Base-by-base conservation (phyloP, 2,113 vertebrate genomes). In the Corythoichthys haematopterus region DNA sequence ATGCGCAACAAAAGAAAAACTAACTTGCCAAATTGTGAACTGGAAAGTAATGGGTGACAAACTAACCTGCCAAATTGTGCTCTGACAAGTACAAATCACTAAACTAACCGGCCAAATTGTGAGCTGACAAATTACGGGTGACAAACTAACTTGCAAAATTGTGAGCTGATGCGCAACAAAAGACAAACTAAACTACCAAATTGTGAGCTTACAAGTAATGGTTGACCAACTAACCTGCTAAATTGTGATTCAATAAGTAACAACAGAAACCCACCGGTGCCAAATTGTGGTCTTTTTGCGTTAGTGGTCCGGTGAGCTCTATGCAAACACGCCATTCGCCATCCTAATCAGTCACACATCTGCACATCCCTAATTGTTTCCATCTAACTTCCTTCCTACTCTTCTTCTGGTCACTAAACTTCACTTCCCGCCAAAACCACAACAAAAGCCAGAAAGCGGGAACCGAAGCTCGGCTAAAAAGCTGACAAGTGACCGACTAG, bases 331-430 rank as follows among this genome's bases (percentile, higher is more conserved):
- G 33, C 3, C 7, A 3, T 3, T 28, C 20, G 20, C 12, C 52
- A 55, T 33, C 37, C 16, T 43, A 60, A 43, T 20, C 58, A 43
- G 58, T 60, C 58, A 43, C 58, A 43, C 58, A 60, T 37, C 56
- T 16, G 56, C 56, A 10, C 36, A n/a, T 60, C 58, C 37, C 15
- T 43, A 40, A 60, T 60, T 60, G 37, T 43, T 60, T 60, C 58
- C 58, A 60, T 60, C 58, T 2, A 60, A 43, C 58, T 60, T 60
- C 58, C 58, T 43, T n/a, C 33, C 52, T 55, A n/a, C 45, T 46
- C 45, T 4, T 33, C 20, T 33, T 55, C 8, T 33, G 20, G 20
- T 28, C 20, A 28, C 20, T 28, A 28, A 28, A n/a, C 50, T 52
- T 20, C 2, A 20, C 50, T 57, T 57, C 8, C 57, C 16, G 57